A percentile compares a stretch with the other conserved stretches of the same genome.
Evolutionary conservation across 2,113 vertebrate species (phyloP).

Genomic region (Epinephelus fuscoguttatus): DNA sequence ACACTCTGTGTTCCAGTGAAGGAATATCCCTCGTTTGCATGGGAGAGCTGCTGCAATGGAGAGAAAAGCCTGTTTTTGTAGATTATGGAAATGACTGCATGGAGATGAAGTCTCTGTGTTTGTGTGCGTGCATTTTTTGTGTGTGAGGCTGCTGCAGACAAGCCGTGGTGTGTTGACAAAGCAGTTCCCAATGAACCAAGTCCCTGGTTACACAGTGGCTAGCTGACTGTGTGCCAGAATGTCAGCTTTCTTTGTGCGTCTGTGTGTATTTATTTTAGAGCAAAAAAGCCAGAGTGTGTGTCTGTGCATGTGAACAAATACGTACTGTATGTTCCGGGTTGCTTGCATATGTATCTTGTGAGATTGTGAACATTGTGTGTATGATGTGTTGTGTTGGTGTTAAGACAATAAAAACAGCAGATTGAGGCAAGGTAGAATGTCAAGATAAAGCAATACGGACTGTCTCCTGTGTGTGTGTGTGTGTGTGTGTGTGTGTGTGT

Average conservation of each 20-base stretch:
- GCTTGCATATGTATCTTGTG: constrained; percentile 16
- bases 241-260: constrained; percentile 36
- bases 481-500: constrained; percentile 24
- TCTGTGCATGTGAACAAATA: not conserved
- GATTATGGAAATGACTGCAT: constrained; percentile 65
- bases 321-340: constrained; percentile 11
- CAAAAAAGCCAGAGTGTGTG: not conserved
- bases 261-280: constrained; percentile 36
- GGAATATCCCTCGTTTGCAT: constrained; percentile 53
- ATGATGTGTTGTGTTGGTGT: not conserved
- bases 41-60: constrained; percentile 1
- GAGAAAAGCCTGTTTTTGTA: constrained; percentile 61
- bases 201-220: constrained; percentile 50
- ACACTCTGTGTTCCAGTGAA: constrained; percentile 25
- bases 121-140: constrained; percentile 14
- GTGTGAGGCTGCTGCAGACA: constrained; percentile 25
- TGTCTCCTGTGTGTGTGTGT: not conserved
- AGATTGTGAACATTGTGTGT: constrained; percentile 1
- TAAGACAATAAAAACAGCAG: constrained; percentile 44
- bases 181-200: constrained; percentile 53
- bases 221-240: constrained; percentile 44
- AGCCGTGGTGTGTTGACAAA: constrained; percentile 60
- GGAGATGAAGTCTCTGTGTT: constrained; percentile 32
- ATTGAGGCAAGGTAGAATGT: constrained; percentile 62
- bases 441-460: constrained; percentile 57